Conservation (phyloP, 2,888 invertebrate genomes). For the Andrena minutula region DNA sequence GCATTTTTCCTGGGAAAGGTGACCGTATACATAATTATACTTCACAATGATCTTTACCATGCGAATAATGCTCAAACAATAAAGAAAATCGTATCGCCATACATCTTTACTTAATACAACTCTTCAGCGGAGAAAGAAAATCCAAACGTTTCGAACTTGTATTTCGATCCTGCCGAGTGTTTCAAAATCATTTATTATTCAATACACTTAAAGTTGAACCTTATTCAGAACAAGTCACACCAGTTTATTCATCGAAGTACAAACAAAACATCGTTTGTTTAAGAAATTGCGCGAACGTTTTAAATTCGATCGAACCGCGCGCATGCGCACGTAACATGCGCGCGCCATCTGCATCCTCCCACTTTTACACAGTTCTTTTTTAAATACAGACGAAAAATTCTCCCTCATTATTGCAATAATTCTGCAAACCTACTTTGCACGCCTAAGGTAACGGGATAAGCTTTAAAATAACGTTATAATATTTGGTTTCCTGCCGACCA, state of each 20-base stretch:
- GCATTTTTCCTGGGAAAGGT: background rate
- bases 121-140: too few relatives aligned
- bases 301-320: constrained; percentile 32
- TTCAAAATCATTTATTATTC: background rate
- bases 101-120: background rate
- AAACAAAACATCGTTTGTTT: background rate
- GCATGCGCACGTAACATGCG: background rate
- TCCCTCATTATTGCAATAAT: background rate
- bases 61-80: too few relatives aligned
- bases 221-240: background rate
- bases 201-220: background rate
- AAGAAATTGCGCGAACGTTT: constrained; percentile 9
- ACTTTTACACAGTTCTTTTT: constrained; percentile 8
- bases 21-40: background rate
- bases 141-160: background rate
- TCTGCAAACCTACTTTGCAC: background rate
- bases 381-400: constrained; percentile 5
- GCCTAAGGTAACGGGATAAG: background rate
- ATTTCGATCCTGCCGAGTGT: background rate
- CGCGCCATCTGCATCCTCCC: constrained; percentile 38
- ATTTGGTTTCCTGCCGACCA: background rate
- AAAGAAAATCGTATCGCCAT: background rate
- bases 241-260: background rate
- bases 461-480: constrained; percentile 1
- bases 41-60: background rate